Evolutionary conservation across 2,888 invertebrate species (phyloP).

Genomic region (Hemistola chrysoprasaria): DNA sequence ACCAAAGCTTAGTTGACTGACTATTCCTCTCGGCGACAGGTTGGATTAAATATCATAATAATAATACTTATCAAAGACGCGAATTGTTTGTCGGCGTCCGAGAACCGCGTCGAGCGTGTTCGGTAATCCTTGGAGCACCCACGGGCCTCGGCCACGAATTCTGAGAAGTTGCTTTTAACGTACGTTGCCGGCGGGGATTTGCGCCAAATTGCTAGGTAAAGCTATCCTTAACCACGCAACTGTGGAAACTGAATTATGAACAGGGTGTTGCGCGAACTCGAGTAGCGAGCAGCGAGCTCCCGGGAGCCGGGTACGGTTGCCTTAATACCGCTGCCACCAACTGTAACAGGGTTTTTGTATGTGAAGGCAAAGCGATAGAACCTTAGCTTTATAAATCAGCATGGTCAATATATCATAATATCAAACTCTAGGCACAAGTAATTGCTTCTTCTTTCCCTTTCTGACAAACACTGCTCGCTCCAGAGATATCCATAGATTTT

Average conservation of each 20-base stretch:
- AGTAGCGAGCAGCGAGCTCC: conserved; percentile 4
- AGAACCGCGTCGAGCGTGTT: conserved; percentile 3
- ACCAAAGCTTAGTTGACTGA: no score
- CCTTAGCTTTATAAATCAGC: no score
- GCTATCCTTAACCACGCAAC: conserved; percentile 40
- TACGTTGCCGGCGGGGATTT: conserved; percentile 40
- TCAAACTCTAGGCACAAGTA: no score
- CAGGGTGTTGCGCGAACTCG: no score
- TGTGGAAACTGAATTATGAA: conserved; percentile 42
- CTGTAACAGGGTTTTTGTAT: no score
- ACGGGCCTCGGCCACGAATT: conserved; percentile 10
- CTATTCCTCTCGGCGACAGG: background rate
- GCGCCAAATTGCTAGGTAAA: conserved; percentile 37
- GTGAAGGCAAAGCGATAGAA: no score
- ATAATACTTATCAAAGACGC: background rate
- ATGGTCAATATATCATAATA: no score
- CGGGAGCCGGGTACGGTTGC: background rate
- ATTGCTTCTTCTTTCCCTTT: no score
- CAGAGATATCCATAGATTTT: no score
- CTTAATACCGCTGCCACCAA: background rate
- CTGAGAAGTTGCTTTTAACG: conserved; percentile 25
- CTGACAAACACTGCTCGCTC: no score
- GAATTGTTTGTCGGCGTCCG: conserved; percentile 3
- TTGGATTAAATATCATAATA: background rate
- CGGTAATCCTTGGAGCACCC: conserved; percentile 16